Conservation (phyloP, 2,888 invertebrate species). For the Pteria penguin region DNA sequence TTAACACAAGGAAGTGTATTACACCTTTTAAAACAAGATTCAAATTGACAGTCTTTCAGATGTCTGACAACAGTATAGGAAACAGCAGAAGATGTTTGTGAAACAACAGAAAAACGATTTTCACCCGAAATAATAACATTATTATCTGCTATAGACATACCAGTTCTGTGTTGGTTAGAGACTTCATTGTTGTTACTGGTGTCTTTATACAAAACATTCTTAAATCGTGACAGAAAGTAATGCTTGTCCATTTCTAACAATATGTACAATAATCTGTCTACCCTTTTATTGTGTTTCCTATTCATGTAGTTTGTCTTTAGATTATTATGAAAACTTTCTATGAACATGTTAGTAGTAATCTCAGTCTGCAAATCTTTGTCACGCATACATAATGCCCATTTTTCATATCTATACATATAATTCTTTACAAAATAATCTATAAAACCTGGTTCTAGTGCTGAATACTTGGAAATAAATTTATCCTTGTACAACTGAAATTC, state of each 20-base stretch:
- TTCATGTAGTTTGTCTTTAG: slow-evolving; percentile 17
- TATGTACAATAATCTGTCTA: slow-evolving; percentile 3
- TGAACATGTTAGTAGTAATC: slow-evolving; percentile 20
- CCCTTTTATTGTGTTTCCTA: slow-evolving; percentile 11
- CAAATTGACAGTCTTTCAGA: background rate
- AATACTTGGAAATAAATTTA: no score
- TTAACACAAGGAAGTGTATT: slow-evolving; percentile 16
- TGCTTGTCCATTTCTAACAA: slow-evolving; percentile 17
- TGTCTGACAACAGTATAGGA: background rate
- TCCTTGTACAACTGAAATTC: no score
- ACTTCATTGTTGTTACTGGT: background rate
- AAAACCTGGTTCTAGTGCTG: no score
- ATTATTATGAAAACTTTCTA: slow-evolving; percentile 31
- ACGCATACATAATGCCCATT: slow-evolving; percentile 19
- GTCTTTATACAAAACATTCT: background rate
- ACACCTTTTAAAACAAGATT: slow-evolving; percentile 15
- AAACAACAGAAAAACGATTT: background rate
- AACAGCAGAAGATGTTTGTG: background rate
- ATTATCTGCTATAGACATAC: background rate
- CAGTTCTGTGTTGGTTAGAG: background rate
- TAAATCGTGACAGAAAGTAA: background rate
- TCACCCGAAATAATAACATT: background rate
- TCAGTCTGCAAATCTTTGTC: background rate
- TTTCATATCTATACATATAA: slow-evolving; percentile 9
- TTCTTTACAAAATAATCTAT: no score